Base-by-base conservation (phyloP, 2,888 invertebrate genomes). In the Eupithecia vulgata region DNA sequence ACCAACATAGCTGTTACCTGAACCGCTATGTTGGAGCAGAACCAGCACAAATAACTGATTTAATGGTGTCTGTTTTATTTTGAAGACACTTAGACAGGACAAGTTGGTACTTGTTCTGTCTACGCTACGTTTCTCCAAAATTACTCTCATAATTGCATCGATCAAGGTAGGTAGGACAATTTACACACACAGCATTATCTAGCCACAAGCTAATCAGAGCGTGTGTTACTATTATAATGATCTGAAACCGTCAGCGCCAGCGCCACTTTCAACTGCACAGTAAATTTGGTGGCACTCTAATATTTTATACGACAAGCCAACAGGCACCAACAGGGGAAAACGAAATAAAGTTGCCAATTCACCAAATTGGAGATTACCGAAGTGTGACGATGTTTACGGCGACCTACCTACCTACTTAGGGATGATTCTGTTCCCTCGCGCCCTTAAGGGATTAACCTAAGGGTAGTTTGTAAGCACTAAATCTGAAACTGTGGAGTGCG, bases 291-390 rank as follows among this genome's bases (percentile, higher is more conserved):
- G 52, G 52, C 8, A 70, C 64, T 59, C 10, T 67, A 75, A 72
- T 71, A 71, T 75, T 66, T 66, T 66, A 52, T 70, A 40, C 59
- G 61, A 68, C 65, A 71, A 61, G 65, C 64, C 52, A 40, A 69
- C 61, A 37, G 48, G 64, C 52, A 61, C 64, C 52, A 40, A 69
- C 61, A 37, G 48, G 64, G 71, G 68, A 65, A 76, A 71, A 71
- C 73, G 48, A 72, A 76, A 76, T 73, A 71, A 76, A 71, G 73
- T 71, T 73, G 73, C 64, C 76, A 76, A 73, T 71, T 67, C 71
- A 72, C 69, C 65, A 76, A 73, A 73, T 76, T 75, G 73, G 68
- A 76, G 73, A 76, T 73, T 68, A 73, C 72, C 70, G 72, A 75
- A 75, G 68, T 73, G 75, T 75, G 72, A 75, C 68, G 72, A 73